These are phyloP conservation scores for Brachypalpus laphriformis DNA, from an alignment of 2,888 invertebrate genomes.

Conservation along the genomic window DNA sequence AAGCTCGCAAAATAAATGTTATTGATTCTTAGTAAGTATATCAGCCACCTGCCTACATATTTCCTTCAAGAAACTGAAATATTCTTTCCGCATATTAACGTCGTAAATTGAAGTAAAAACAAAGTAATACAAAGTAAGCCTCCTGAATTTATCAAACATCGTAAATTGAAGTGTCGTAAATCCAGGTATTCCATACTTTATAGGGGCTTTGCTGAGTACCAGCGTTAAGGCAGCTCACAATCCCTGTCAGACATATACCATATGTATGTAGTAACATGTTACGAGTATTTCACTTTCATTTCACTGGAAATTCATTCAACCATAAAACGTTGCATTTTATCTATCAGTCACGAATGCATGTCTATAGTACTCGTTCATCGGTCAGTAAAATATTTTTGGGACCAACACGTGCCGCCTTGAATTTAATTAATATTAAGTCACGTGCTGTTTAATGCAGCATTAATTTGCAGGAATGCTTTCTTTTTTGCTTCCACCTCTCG, in stretches of 20 bases:
- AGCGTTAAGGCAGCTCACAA: neutral
- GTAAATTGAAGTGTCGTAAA: too few relatives aligned
- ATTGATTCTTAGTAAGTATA: too few relatives aligned
- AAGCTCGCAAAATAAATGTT: too few relatives aligned
- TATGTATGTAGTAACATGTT: too few relatives aligned
- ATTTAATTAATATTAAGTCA: slow-evolving; percentile 19
- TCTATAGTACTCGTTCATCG: neutral
- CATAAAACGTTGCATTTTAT: neutral
- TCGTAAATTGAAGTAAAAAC: too few relatives aligned
- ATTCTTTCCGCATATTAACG: too few relatives aligned
- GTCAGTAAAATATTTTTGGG: slow-evolving; percentile 14
- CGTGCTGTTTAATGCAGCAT: slow-evolving; percentile 20
- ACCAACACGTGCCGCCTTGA: slow-evolving; percentile 24
- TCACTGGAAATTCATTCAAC: neutral
- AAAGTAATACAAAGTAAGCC: too few relatives aligned
- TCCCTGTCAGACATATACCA: neutral
- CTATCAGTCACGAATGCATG: slow-evolving; percentile 3
- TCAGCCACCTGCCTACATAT: too few relatives aligned
- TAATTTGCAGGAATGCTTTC: neutral
- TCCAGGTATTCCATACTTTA: too few relatives aligned
- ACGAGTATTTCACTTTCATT: too few relatives aligned
- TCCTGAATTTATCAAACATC: too few relatives aligned
- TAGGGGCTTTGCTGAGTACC: neutral
- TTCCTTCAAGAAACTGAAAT: too few relatives aligned
- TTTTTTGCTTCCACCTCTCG: neutral